Conservation (phyloP, 2,888 invertebrate species). For the Cetonia aurata region DNA sequence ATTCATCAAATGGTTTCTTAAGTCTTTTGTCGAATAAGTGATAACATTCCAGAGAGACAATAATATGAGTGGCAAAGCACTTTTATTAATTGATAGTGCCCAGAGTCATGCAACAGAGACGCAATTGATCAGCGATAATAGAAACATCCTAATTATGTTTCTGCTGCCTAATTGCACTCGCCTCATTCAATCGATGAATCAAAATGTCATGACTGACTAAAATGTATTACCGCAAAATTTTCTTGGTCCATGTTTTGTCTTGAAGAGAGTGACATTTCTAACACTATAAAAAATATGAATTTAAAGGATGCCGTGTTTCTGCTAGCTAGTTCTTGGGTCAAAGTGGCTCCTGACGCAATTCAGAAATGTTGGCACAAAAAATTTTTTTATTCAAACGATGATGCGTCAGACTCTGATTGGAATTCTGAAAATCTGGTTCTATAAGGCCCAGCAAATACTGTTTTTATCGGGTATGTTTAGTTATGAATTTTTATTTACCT, state of each 20-base stretch:
- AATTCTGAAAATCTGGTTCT: too few relatives aligned
- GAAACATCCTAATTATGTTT: slow-evolving; percentile 16
- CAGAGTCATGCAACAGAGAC: slow-evolving; percentile 18
- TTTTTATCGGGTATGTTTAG: too few relatives aligned
- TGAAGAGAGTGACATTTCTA: slow-evolving; percentile 19
- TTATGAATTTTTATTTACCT: too few relatives aligned
- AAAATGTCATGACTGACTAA: slow-evolving; percentile 40
- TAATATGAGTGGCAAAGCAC: slow-evolving; percentile 25
- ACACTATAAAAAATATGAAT: slow-evolving; percentile 4
- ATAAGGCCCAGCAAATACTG: too few relatives aligned
- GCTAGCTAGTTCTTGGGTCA: slow-evolving; percentile 32
- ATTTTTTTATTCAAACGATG: not conserved
- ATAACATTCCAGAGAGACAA: slow-evolving; percentile 17
- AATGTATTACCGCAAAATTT: slow-evolving; percentile 31
- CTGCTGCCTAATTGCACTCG: slow-evolving; percentile 33
- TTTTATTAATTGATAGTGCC: slow-evolving; percentile 40
- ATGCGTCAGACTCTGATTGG: too few relatives aligned
- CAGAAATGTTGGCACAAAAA: slow-evolving; percentile 5
- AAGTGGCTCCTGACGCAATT: slow-evolving; percentile 33
- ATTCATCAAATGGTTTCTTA: slow-evolving; percentile 32
- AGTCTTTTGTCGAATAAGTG: slow-evolving; percentile 22
- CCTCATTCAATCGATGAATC: slow-evolving; percentile 31
- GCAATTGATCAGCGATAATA: slow-evolving; percentile 17
- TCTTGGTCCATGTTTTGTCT: slow-evolving; percentile 33
- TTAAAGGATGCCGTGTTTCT: slow-evolving; percentile 25